Evolutionary conservation across 2,797 vertebrate species (phyloP).

Genomic region (Petrocephalus schoutedeni): DNA sequence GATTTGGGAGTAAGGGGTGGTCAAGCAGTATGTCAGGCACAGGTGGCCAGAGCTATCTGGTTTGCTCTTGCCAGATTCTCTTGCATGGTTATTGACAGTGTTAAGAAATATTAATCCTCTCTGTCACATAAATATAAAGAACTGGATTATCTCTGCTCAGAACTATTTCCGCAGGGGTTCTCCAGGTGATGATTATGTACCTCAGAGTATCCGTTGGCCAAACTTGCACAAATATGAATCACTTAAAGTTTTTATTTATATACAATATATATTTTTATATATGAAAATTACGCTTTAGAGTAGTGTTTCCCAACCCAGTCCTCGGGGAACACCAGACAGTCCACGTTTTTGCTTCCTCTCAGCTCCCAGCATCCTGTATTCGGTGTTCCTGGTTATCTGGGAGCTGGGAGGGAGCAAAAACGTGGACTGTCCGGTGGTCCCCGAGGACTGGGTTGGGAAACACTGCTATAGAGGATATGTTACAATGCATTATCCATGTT

Average conservation of each 20-base stretch:
- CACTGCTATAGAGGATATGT: neutral
- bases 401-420: too few species aligned
- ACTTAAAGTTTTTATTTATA: neutral
- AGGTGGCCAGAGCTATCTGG: slow-evolving; percentile 61
- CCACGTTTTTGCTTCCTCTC: too few species aligned
- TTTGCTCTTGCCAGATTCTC: slow-evolving; percentile 58
- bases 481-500: neutral
- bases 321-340: too few species aligned
- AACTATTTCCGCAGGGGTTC: slow-evolving; percentile 37
- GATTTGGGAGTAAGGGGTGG: slow-evolving; percentile 33
- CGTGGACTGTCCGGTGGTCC: too few species aligned
- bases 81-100: slow-evolving; percentile 57
- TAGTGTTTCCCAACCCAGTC: too few species aligned
- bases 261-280: too few species aligned
- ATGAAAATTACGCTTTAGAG: neutral
- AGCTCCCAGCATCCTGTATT: too few species aligned
- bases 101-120: slow-evolving; percentile 40
- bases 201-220: neutral
- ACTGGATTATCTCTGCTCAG: neutral
- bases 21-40: slow-evolving; percentile 51
- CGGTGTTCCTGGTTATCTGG: too few species aligned
- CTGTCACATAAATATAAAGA: neutral
- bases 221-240: neutral
- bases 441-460: too few species aligned
- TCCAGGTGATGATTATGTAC: slow-evolving; percentile 54